These are phyloP conservation scores for Heliothis peltigera DNA, from an alignment of 2,888 invertebrate species.

Conservation along the genomic window DNA sequence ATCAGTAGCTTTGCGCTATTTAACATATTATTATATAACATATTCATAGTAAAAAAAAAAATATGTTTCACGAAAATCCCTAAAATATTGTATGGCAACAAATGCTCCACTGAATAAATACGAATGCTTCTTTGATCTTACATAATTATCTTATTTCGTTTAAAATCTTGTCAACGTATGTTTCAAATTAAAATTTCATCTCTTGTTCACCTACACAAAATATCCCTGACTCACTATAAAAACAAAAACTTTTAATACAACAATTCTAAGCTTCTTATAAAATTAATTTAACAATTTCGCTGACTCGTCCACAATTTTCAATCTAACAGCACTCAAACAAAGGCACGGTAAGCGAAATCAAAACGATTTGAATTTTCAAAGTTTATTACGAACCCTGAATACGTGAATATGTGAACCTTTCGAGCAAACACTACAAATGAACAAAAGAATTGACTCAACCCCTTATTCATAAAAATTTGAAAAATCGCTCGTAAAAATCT, in stretches of 20 bases:
- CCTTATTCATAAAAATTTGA: slow-evolving; percentile 39
- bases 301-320: slow-evolving; percentile 11
- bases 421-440: slow-evolving; percentile 56
- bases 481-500: slow-evolving; percentile 34
- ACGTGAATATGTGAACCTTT: slow-evolving; percentile 24
- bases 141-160: no score
- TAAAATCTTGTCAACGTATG: no score
- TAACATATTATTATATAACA: background rate
- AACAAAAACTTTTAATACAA: background rate
- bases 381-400: slow-evolving; percentile 29
- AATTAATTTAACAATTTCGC: slow-evolving; percentile 9
- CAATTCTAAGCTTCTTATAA: background rate
- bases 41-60: background rate
- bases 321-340: background rate
- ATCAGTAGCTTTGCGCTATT: background rate
- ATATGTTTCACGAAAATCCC: no score
- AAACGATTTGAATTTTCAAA: slow-evolving; percentile 16
- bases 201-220: no score
- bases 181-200: no score
- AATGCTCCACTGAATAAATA: no score
- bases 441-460: slow-evolving; percentile 46
- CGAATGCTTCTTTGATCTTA: no score
- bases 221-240: background rate
- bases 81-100: no score
- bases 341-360: slow-evolving; percentile 16